phyloP scores from a whole-genome alignment of 2,113 vertebrate species.

The Erinaceus europaeus region DNA sequence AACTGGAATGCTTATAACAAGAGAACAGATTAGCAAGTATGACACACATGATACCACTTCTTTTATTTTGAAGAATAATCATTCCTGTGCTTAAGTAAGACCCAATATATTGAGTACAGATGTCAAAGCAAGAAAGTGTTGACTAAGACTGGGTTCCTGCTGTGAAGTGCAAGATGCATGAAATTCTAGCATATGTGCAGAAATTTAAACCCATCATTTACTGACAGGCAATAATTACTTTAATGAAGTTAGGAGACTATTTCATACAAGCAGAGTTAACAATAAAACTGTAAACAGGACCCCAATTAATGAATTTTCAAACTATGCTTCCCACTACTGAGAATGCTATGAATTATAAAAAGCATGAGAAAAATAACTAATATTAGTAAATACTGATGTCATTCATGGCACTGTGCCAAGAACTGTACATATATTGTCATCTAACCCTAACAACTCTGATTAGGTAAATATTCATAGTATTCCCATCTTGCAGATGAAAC shows the following conservation, averaged over 20 bases:
- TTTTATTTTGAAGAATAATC: constrained; percentile 63
- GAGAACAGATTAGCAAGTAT: constrained; percentile 1
- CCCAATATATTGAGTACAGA: constrained; percentile 59
- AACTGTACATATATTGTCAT: not conserved
- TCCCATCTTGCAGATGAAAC: constrained; percentile 23
- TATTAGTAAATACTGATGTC: constrained; percentile 4
- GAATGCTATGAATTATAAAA: constrained; percentile 19
- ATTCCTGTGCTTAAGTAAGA: constrained; percentile 57
- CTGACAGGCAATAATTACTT: constrained; percentile 73
- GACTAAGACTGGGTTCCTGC: constrained; percentile 66
- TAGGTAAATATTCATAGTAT: not conserved
- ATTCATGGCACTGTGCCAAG: not conserved
- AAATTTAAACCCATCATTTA: constrained; percentile 67
- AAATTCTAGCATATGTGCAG: constrained; percentile 68
- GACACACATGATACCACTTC: constrained; percentile 7
- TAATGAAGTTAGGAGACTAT: constrained; percentile 70
- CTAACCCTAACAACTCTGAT: not conserved
- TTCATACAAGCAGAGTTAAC: constrained; percentile 65
- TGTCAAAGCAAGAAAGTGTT: constrained; percentile 65
- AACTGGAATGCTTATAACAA: constrained; percentile 3
- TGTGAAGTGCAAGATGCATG: constrained; percentile 61
- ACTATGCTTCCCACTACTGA: constrained; percentile 14
- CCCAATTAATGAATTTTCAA: constrained; percentile 67
- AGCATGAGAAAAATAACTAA: constrained; percentile 8
- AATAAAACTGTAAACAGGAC: constrained; percentile 65